Evolutionary conservation across 2,113 vertebrate genomes (phyloP).

Genomic region (Heptranchias perlo): DNA sequence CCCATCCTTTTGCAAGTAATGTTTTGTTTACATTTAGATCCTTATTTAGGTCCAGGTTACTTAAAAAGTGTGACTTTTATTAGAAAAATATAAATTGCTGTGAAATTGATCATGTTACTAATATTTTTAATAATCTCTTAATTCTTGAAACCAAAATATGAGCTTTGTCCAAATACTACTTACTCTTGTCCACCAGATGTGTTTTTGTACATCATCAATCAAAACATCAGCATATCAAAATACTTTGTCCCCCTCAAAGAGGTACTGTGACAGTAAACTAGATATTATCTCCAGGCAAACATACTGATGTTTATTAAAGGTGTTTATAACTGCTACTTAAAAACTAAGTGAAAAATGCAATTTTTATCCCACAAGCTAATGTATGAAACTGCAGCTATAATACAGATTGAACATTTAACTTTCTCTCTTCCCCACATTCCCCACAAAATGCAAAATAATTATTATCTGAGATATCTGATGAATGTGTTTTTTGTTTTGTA

Average conservation of each 20-base stretch:
- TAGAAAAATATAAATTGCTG: background rate
- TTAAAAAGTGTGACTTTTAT: no score
- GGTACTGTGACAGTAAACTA: no score
- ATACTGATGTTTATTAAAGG: no score
- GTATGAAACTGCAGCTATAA: background rate
- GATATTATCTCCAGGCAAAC: no score
- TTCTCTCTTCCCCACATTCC: background rate
- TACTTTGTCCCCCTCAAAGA: no score
- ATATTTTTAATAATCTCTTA: background rate
- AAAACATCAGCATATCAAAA: background rate
- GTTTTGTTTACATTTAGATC: no score
- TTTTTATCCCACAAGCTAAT: background rate
- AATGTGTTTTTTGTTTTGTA: background rate
- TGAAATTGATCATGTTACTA: background rate
- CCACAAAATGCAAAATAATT: background rate
- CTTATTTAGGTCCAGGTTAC: no score
- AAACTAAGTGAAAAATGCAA: no score
- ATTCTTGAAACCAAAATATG: background rate
- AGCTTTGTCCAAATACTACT: background rate
- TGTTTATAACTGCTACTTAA: no score
- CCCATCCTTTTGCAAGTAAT: no score
- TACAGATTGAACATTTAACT: background rate
- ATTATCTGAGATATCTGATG: background rate
- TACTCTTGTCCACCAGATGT: no score
- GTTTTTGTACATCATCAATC: background rate